Conservation (phyloP, 2,797 vertebrate genomes). For the Tamandua tetradactyla region DNA sequence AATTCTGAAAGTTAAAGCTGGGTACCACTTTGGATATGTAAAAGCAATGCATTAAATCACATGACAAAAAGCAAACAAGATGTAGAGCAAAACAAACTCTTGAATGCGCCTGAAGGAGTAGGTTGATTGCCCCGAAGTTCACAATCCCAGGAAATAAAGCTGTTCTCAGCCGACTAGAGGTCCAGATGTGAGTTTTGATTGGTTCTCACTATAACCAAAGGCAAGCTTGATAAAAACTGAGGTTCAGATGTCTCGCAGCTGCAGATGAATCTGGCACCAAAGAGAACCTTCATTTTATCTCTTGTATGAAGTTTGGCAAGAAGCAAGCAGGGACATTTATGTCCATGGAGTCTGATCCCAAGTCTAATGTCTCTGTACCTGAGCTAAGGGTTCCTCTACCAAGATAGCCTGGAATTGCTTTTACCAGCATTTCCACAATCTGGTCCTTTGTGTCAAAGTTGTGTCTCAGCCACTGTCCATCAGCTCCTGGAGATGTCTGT, state of each 20-base stretch:
- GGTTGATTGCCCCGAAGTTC: not conserved
- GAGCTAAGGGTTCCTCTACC: not conserved
- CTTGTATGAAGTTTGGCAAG: not conserved
- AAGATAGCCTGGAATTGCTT: slow-evolving; percentile 48
- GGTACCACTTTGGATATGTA: slow-evolving; percentile 28
- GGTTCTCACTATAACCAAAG: slow-evolving; percentile 59
- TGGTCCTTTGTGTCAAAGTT: slow-evolving; percentile 52
- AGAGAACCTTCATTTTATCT: not conserved
- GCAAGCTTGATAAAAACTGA: slow-evolving; percentile 19
- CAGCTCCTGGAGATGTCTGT: slow-evolving; percentile 41
- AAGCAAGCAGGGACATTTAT: not conserved
- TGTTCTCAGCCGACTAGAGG: slow-evolving; percentile 19
- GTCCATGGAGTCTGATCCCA: slow-evolving; percentile 17
- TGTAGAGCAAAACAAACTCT: not conserved
- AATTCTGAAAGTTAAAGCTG: slow-evolving; percentile 39
- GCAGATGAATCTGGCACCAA: not conserved
- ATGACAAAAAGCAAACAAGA: slow-evolving; percentile 40
- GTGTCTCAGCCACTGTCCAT: slow-evolving; percentile 34
- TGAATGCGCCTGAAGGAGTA: not conserved
- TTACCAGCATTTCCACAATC: slow-evolving; percentile 33
- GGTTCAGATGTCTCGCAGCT: slow-evolving; percentile 26
- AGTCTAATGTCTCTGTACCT: not conserved
- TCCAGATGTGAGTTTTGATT: not conserved
- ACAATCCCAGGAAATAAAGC: slow-evolving; percentile 30
- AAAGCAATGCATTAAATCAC: slow-evolving; percentile 37